A percentile compares a stretch with the other conserved stretches of the same genome.
Conservation (phyloP, 2,888 invertebrate genomes). For the Aleiodes leptofemur region DNA sequence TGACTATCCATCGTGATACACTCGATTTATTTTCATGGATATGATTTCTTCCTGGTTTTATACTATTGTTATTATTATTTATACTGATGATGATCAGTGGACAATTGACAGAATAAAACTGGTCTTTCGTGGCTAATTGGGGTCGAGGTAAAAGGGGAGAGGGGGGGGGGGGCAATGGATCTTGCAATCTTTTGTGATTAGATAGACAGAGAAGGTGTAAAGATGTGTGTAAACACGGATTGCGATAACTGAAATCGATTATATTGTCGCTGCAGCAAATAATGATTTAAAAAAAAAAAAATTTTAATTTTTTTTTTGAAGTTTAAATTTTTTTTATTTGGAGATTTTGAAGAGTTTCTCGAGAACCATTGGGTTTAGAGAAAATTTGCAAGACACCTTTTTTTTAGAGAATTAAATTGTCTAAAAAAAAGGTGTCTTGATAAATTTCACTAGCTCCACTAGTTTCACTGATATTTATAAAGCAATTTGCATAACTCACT, state of each 20-base stretch:
- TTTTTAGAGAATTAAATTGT: too few species aligned
- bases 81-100: background rate
- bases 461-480: too few species aligned
- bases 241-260: conserved; percentile 11
- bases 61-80: background rate
- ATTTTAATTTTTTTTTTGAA: too few species aligned
- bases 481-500: background rate
- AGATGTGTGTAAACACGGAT: conserved; percentile 18
- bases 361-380: background rate
- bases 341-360: background rate
- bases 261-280: conserved; percentile 17
- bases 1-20: background rate
- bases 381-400: too few species aligned
- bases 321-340: background rate
- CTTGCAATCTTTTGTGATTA: conserved; percentile 29
- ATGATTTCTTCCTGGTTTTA: too few species aligned
- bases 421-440: too few species aligned
- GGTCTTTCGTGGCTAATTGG: background rate
- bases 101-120: conserved; percentile 13
- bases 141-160: conserved; percentile 10
- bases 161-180: conserved; percentile 3
- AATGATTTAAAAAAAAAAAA: too few species aligned
- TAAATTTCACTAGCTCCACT: too few species aligned
- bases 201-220: conserved; percentile 17
- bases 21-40: background rate